Conservation (phyloP, 1,140 invertebrate genomes). For the Bilobella aurantiaca region DNA sequence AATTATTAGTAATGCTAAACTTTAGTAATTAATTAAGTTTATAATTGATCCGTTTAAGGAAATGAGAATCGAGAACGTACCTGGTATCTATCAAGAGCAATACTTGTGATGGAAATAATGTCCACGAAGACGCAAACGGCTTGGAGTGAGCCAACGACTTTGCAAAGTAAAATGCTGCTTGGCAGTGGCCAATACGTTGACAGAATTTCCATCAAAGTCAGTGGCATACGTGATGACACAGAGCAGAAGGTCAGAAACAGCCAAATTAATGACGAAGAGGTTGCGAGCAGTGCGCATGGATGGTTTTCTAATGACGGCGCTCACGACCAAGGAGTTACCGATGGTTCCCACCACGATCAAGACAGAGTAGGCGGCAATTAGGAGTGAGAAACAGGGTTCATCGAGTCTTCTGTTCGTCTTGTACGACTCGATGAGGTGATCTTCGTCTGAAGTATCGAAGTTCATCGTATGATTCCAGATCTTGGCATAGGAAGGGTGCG, state of each 20-base stretch:
- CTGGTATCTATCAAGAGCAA: slow-evolving; percentile 67
- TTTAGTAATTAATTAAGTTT: too few relatives aligned
- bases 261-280: slow-evolving; percentile 80
- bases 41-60: too few relatives aligned
- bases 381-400: slow-evolving; percentile 50
- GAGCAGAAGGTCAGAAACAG: slow-evolving; percentile 40
- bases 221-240: slow-evolving; percentile 74
- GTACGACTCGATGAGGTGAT: slow-evolving; percentile 9
- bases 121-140: slow-evolving; percentile 79
- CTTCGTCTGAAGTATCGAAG: background rate
- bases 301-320: slow-evolving; percentile 61
- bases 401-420: slow-evolving; percentile 53
- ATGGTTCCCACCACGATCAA: slow-evolving; percentile 64
- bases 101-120: slow-evolving; percentile 78
- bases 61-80: too few relatives aligned
- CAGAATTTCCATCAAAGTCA: slow-evolving; percentile 69
- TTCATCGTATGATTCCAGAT: background rate
- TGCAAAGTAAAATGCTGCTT: slow-evolving; percentile 57
- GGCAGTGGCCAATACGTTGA: slow-evolving; percentile 64
- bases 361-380: slow-evolving; percentile 59
- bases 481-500: slow-evolving; percentile 1
- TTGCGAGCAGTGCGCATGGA: slow-evolving; percentile 75
- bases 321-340: slow-evolving; percentile 68
- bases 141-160: slow-evolving; percentile 66
- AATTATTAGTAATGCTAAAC: too few relatives aligned